A percentile compares a stretch with the other conserved stretches of the same genome.
Evolutionary conservation across 2,888 invertebrate genomes (phyloP).

Genomic region (Terebella lapidaria): DNA sequence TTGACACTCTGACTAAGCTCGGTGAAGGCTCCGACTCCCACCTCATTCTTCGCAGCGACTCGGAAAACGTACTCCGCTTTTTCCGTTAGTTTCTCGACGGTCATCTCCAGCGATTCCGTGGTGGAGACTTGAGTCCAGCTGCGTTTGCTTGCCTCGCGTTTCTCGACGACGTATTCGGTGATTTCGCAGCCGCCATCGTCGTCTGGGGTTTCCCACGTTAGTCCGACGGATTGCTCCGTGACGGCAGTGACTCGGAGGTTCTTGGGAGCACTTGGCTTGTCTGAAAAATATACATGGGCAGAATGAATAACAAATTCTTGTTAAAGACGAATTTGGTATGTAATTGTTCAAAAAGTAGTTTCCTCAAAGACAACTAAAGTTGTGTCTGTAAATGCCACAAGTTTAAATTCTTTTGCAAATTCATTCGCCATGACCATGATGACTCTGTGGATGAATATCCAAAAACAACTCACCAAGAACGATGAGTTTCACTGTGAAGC

Average conservation of each 20-base stretch:
- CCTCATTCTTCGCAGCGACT: conserved; percentile 55
- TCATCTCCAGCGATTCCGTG: conserved; percentile 2
- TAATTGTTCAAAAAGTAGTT: no score
- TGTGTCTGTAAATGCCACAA: no score
- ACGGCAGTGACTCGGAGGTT: conserved; percentile 71
- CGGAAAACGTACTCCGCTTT: conserved; percentile 16
- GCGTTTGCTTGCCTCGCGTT: conserved; percentile 64
- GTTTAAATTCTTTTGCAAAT: no score
- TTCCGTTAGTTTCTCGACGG: conserved; percentile 12
- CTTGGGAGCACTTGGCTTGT: conserved; percentile 66
- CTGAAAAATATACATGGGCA: conserved; percentile 37
- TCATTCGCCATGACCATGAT: no score
- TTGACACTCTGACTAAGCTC: conserved; percentile 27
- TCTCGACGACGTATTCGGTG: conserved; percentile 40
- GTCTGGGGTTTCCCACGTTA: conserved; percentile 65
- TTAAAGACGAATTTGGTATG: no score
- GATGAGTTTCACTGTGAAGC: conserved; percentile 18
- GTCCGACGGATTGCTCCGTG: conserved; percentile 63
- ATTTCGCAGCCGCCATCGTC: conserved; percentile 26
- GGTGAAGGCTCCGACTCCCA: conserved; percentile 66
- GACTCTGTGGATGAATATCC: background rate
- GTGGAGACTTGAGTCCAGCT: conserved; percentile 62
- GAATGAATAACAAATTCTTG: no score
- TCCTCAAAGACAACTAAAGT: background rate
- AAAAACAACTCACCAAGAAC: conserved; percentile 59